These are phyloP conservation scores for Cervus canadensis DNA, from an alignment of 2,113 vertebrate species.

Conservation along the genomic window DNA sequence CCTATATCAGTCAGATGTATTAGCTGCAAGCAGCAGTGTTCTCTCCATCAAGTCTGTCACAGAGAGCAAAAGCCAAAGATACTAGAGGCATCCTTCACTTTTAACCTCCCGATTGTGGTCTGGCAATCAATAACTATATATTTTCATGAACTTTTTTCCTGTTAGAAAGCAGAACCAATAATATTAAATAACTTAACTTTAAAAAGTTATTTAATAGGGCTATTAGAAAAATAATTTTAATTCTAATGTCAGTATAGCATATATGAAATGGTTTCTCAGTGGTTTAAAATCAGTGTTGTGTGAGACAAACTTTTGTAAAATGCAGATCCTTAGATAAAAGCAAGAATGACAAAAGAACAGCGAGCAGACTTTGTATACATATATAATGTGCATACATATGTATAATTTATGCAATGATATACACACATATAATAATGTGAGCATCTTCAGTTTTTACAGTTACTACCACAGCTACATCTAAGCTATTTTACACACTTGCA, in stretches of 20 bases:
- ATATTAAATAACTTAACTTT: neutral
- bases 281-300: neutral
- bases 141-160: neutral
- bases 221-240: neutral
- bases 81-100: neutral
- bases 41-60: neutral
- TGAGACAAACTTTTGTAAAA: conserved; percentile 14
- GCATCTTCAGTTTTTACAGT: neutral
- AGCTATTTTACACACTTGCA: neutral
- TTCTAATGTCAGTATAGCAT: neutral
- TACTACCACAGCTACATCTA: neutral
- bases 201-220: neutral
- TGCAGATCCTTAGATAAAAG: neutral
- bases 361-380: neutral
- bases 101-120: neutral
- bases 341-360: neutral
- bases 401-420: neutral
- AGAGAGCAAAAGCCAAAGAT: neutral
- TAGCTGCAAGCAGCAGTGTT: neutral
- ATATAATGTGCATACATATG: neutral
- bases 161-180: neutral
- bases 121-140: neutral
- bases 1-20: neutral
- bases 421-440: neutral
- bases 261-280: neutral